Percentiles rank a stretch among this genome's conserved stretches.
Conservation (phyloP, 2,888 invertebrate species). For the Scaptomyza flava region DNA sequence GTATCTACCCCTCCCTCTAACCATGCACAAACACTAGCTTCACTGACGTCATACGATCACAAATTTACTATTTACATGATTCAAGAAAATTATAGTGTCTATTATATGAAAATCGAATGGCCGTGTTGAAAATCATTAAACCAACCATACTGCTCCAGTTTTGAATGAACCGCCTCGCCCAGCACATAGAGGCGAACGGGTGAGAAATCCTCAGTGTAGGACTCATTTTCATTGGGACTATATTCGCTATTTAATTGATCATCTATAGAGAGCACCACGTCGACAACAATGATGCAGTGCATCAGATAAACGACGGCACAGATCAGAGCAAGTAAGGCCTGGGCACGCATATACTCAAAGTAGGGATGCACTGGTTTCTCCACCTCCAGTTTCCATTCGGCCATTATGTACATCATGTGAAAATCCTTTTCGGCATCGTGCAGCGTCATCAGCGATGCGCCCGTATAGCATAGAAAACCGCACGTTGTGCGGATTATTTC, state of each 20-base stretch:
- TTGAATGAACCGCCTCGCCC: constrained; percentile 21
- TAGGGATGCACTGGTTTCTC: constrained; percentile 44
- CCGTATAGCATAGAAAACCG: constrained; percentile 21
- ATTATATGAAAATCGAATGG: not conserved
- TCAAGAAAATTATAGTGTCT: not conserved
- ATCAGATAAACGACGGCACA: constrained; percentile 44
- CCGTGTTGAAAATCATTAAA: constrained; percentile 35
- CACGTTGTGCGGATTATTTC: constrained; percentile 40
- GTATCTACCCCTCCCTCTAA: not conserved
- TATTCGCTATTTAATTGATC: not conserved
- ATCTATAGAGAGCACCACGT: constrained; percentile 47
- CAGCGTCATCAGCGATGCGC: constrained; percentile 41
- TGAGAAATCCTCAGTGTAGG: constrained; percentile 1
- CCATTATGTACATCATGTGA: constrained; percentile 29
- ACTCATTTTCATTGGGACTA: not conserved
- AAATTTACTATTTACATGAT: not conserved
- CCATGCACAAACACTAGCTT: constrained; percentile 10
- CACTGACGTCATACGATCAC: constrained; percentile 46
- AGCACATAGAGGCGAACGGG: constrained; percentile 43
- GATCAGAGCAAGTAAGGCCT: constrained; percentile 34
- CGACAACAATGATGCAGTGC: constrained; percentile 48
- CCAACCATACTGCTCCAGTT: constrained; percentile 42
- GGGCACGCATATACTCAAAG: constrained; percentile 27
- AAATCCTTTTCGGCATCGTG: constrained; percentile 42
- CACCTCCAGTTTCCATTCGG: not conserved